Conservation (phyloP, 2,888 invertebrate species). For the Agrotis clavis region DNA sequence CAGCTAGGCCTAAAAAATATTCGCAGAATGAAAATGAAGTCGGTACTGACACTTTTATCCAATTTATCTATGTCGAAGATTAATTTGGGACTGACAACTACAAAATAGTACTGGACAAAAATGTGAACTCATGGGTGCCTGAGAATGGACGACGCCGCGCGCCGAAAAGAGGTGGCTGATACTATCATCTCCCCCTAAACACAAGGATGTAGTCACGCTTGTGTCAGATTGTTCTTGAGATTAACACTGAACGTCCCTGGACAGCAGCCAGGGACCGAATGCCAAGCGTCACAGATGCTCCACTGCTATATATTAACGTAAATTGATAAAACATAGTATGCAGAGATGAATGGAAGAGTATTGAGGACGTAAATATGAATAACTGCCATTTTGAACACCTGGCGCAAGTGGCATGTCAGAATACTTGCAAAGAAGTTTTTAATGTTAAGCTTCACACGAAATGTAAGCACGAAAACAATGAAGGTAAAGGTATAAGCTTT, state of each 20-base stretch:
- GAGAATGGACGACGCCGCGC: no score
- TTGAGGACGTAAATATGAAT: conserved; percentile 32
- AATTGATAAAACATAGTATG: conserved; percentile 65
- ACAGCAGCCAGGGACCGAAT: conserved; percentile 57
- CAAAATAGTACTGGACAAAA: no score
- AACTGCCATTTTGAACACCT: conserved; percentile 40
- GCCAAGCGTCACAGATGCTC: conserved; percentile 65
- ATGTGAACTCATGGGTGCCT: no score
- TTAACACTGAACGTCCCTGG: conserved; percentile 62
- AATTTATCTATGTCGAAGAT: background rate
- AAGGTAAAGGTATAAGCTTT: conserved; percentile 18
- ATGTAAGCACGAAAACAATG: conserved; percentile 8
- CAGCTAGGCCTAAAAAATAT: conserved; percentile 25
- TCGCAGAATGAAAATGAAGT: background rate
- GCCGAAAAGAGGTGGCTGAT: no score
- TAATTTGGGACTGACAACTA: background rate
- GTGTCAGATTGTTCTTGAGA: conserved; percentile 69
- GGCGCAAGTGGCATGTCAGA: conserved; percentile 15
- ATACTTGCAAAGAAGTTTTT: conserved; percentile 18
- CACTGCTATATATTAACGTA: conserved; percentile 44
- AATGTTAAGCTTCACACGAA: conserved; percentile 18
- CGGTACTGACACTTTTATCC: background rate
- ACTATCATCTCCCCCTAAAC: conserved; percentile 10
- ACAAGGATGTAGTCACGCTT: conserved; percentile 31
- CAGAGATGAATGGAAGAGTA: conserved; percentile 40